Evolutionary conservation across 1,140 invertebrate genomes (phyloP).

Genomic region (Drosophila pandora): DNA sequence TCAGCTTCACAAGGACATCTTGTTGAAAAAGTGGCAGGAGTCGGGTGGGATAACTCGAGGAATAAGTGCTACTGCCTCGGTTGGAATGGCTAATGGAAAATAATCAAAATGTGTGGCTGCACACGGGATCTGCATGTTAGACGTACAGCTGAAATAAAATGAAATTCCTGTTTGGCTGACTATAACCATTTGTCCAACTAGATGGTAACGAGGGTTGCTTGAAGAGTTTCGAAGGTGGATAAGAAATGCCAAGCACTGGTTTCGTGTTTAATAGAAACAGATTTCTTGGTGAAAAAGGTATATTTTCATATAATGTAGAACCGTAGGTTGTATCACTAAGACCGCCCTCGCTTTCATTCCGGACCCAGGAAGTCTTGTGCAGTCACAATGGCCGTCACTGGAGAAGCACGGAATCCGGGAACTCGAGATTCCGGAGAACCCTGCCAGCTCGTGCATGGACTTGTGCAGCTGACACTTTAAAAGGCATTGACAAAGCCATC

Average conservation of each 20-base stretch:
- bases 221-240: neutral
- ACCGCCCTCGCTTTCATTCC: slow-evolving; percentile 21
- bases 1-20: slow-evolving; percentile 11
- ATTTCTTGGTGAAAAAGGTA: no score
- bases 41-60: slow-evolving; percentile 4
- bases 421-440: slow-evolving; percentile 7
- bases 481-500: slow-evolving; percentile 63
- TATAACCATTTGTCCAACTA: slow-evolving; percentile 30
- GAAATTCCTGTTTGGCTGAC: slow-evolving; percentile 49
- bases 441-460: slow-evolving; percentile 37
- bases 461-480: slow-evolving; percentile 73
- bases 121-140: slow-evolving; percentile 41
- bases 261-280: no score
- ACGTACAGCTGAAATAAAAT: slow-evolving; percentile 36
- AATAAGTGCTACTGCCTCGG: slow-evolving; percentile 8
- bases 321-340: neutral
- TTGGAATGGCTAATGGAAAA: slow-evolving; percentile 51
- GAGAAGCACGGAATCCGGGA: neutral
- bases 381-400: slow-evolving; percentile 31
- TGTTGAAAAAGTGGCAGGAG: neutral
- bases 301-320: no score
- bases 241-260: neutral
- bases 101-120: slow-evolving; percentile 44
- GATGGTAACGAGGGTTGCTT: slow-evolving; percentile 11
- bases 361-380: slow-evolving; percentile 10